Base-by-base conservation (phyloP, 2,797 vertebrate species). In the Pteronotus mesoamericanus region DNA sequence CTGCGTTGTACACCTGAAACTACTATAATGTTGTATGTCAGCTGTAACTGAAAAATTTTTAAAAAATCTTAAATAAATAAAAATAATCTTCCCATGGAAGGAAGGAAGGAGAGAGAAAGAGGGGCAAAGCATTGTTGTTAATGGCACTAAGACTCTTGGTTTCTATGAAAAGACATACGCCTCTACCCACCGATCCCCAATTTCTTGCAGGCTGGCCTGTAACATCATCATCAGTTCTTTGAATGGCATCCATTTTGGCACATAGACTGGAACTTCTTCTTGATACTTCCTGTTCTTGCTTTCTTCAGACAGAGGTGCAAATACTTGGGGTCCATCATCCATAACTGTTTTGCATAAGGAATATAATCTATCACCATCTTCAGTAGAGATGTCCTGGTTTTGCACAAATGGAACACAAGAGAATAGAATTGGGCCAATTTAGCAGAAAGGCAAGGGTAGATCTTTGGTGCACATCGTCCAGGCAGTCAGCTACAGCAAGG, bases 361-460 rank as follows among this genome's bases (percentile, higher is more conserved):
- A 97, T 99, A 98, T 19, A 99, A 97, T 89, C 99, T 98, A 91
- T 99, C 99, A 11, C 99, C 99, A 4, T 99, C 99, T 97, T 99
- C 99, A 9, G 99, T 99, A 5, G 99, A 99, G 97, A 99, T 99
- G 82, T 99, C 99, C 99, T 99, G 92, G 3, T 75, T 88, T 1
- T 5, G 46, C 91, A 80, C 6, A 94, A 21, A 96, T 0, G 11
- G 0, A 2, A 92, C 18, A 71, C 29, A 92, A 77, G 37, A 72
- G 51, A 85, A 57, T 3, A 90, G 19, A 57, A 92, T 32, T 72
- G 15, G 71, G 69, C 19, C 86, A 92, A 68, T 22, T 55, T 21
- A 59, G 82, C n/a, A 34, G 19, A 24, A 34, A 55, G 44, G 12
- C 89, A 86, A 77, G 24, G 69, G 7, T 8, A 86, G 53, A 51